Evolutionary conservation across 2,113 vertebrate genomes (phyloP).

Genomic region (Ia io): DNA sequence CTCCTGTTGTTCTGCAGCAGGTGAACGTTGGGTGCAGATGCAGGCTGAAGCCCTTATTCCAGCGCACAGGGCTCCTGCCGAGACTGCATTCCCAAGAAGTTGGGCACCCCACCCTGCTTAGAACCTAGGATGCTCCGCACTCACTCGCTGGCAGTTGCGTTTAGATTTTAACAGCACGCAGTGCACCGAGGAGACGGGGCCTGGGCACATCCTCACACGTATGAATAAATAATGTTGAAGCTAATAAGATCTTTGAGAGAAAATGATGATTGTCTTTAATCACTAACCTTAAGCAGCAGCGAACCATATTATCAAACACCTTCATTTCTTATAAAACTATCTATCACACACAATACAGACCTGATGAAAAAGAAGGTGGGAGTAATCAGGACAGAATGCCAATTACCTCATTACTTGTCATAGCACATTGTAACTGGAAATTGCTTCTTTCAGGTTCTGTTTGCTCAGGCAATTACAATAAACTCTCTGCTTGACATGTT

Average conservation of each 20-base stretch:
- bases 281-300: slow-evolving; percentile 94
- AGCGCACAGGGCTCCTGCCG: not conserved
- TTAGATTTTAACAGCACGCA: slow-evolving; percentile 77
- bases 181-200: slow-evolving; percentile 68
- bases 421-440: slow-evolving; percentile 99
- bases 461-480: slow-evolving; percentile 99
- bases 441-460: slow-evolving; percentile 99
- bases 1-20: slow-evolving; percentile 42
- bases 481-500: slow-evolving; percentile 99
- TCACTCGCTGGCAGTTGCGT: slow-evolving; percentile 65
- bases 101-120: slow-evolving; percentile 37
- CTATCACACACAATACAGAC: slow-evolving; percentile 93
- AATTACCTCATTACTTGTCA: slow-evolving; percentile 99
- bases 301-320: slow-evolving; percentile 94
- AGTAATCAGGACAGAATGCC: slow-evolving; percentile 95
- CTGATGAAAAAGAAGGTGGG: slow-evolving; percentile 92
- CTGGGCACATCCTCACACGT: slow-evolving; percentile 83
- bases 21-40: slow-evolving; percentile 54
- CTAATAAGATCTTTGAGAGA: slow-evolving; percentile 93
- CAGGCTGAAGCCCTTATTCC: slow-evolving; percentile 57
- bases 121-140: slow-evolving; percentile 74
- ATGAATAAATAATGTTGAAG: slow-evolving; percentile 94
- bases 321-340: slow-evolving; percentile 98
- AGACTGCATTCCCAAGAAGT: slow-evolving; percentile 70
- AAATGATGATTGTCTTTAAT: slow-evolving; percentile 98